These are phyloP conservation scores for Pluvianellus socialis DNA, from an alignment of 2,113 vertebrate genomes.

Conservation along the genomic window DNA sequence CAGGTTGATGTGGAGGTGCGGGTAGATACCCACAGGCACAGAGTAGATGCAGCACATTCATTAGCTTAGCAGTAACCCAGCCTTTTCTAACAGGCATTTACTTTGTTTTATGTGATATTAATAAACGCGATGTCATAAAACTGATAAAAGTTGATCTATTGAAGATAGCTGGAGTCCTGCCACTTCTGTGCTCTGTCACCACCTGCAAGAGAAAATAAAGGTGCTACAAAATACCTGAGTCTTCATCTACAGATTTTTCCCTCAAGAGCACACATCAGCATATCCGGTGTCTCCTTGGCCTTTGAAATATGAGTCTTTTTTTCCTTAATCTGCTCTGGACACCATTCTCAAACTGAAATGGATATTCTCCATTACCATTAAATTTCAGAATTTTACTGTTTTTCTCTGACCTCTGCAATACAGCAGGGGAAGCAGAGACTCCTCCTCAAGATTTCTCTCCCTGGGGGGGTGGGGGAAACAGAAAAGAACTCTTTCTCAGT, in stretches of 20 bases:
- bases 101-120: background rate
- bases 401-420: background rate
- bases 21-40: background rate
- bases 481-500: background rate
- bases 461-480: too few species aligned
- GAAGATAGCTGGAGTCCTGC: background rate
- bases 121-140: background rate
- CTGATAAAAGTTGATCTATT: background rate
- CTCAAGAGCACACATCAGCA: background rate
- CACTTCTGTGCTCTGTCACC: background rate
- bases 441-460: background rate
- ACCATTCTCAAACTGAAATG: background rate
- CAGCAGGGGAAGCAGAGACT: background rate
- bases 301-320: constrained; percentile 2
- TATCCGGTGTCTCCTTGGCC: background rate
- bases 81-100: background rate
- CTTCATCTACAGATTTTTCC: background rate
- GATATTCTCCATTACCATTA: background rate
- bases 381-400: background rate
- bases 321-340: background rate
- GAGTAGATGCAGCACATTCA: background rate
- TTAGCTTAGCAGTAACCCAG: background rate
- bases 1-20: background rate
- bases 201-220: background rate
- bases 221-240: background rate